phyloP scores from a whole-genome alignment of 2,113 vertebrate genomes.

The Trichechus manatus region DNA sequence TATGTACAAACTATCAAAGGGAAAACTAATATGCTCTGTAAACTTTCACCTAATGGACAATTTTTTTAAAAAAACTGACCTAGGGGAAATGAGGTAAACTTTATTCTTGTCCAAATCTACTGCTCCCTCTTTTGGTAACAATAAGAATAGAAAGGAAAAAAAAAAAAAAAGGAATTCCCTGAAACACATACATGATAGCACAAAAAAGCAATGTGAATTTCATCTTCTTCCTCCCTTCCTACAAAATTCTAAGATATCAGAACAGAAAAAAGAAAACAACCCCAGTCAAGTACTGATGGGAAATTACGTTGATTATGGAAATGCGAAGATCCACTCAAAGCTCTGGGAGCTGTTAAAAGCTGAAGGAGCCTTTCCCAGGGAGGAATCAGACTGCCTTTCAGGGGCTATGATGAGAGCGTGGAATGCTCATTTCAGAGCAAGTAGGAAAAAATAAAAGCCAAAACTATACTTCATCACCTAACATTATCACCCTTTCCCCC shows the following conservation, averaged over 20 bases:
- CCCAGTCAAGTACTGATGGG: not conserved
- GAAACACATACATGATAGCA: not conserved
- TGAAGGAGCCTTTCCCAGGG: not conserved
- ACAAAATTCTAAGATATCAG: slow-evolving; percentile 2
- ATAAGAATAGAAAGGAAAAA: not conserved
- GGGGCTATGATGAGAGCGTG: not conserved
- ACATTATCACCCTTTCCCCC: not conserved
- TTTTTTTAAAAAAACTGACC: not conserved
- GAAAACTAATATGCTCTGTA: no score
- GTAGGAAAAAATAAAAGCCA: not conserved
- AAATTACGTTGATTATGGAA: slow-evolving; percentile 29
- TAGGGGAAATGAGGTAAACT: not conserved
- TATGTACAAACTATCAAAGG: no score
- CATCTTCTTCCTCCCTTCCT: not conserved
- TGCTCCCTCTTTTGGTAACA: not conserved
- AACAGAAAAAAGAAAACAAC: not conserved
- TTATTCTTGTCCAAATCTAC: not conserved
- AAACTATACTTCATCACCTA: slow-evolving; percentile 38
- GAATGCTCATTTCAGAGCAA: slow-evolving; percentile 44
- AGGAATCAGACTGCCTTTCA: slow-evolving; percentile 57
- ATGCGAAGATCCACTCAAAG: not conserved
- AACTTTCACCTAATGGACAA: no score
- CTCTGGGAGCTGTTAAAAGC: not conserved
- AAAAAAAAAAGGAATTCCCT: not conserved
- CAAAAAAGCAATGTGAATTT: not conserved